Evolutionary conservation across 2,797 vertebrate species (phyloP).

Genomic region (Tapirus indicus): DNA sequence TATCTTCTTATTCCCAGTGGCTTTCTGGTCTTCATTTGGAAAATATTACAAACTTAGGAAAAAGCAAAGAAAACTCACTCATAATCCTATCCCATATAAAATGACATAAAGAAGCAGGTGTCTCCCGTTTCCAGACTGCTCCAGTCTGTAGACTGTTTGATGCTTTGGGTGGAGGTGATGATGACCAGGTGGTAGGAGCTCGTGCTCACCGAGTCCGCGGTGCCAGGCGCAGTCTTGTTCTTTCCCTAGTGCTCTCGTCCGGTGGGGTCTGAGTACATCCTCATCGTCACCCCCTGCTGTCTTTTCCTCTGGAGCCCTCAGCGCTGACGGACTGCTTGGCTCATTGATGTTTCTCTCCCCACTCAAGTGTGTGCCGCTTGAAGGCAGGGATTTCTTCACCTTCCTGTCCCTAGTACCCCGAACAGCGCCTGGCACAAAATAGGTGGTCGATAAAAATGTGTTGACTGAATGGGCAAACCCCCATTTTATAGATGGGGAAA

Average conservation of each 20-base stretch:
- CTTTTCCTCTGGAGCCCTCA: background rate
- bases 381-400: background rate
- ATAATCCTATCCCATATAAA: background rate
- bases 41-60: background rate
- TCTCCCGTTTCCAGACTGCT: background rate
- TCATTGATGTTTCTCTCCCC: background rate
- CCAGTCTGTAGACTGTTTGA: background rate
- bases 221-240: background rate
- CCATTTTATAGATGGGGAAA: background rate
- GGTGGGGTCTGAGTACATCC: too few relatives aligned
- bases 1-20: background rate
- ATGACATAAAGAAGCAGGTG: background rate
- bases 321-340: background rate
- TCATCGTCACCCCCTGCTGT: background rate
- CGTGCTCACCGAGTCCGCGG: rapidly evolving
- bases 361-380: background rate
- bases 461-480: background rate
- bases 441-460: background rate
- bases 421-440: background rate
- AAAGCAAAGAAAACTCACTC: background rate
- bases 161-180: background rate
- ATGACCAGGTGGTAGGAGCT: background rate
- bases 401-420: background rate
- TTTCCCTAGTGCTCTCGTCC: background rate
- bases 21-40: background rate